Conservation (phyloP, 2,113 vertebrate genomes). For the Morone saxatilis region DNA sequence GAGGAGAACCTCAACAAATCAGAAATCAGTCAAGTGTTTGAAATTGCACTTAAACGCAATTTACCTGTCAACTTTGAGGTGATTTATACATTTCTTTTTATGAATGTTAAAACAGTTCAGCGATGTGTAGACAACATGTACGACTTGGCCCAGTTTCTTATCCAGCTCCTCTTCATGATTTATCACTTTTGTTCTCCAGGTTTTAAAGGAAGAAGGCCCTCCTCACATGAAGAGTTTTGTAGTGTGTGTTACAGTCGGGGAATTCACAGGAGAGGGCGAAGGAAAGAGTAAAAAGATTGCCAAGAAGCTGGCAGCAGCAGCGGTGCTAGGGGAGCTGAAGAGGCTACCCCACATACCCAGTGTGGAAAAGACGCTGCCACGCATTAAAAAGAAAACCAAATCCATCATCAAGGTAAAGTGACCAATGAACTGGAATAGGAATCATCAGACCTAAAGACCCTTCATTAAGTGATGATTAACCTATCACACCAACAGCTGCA, state of each 20-base stretch:
- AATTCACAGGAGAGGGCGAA: conserved; percentile 95
- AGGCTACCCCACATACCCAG: conserved; percentile 92
- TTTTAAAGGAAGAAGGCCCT: conserved; percentile 96
- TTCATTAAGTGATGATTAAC: not conserved
- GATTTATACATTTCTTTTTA: not conserved
- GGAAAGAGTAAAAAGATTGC: conserved; percentile 99
- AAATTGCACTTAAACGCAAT: conserved; percentile 98
- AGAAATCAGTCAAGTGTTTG: conserved; percentile 99
- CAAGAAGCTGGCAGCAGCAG: conserved; percentile 95
- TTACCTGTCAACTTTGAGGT: conserved; percentile 99
- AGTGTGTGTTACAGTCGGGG: conserved; percentile 93
- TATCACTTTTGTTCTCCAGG: conserved; percentile 84
- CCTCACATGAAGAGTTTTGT: conserved; percentile 98
- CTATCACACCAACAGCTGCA: conserved; percentile 85
- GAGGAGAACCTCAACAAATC: conserved; percentile 99
- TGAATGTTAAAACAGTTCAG: not conserved
- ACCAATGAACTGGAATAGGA: not conserved
- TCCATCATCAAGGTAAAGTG: conserved; percentile 93
- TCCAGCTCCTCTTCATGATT: not conserved
- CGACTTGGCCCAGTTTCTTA: not conserved
- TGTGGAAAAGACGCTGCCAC: conserved; percentile 92
- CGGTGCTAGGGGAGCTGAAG: conserved; percentile 92
- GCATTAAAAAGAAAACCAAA: conserved; percentile 99
- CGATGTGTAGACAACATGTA: not conserved
- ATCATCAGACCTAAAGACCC: not conserved